A percentile compares a stretch with the other conserved stretches of the same genome.
Evolutionary conservation across 2,888 invertebrate species (phyloP).

Genomic region (Drosophila peninsularis): DNA sequence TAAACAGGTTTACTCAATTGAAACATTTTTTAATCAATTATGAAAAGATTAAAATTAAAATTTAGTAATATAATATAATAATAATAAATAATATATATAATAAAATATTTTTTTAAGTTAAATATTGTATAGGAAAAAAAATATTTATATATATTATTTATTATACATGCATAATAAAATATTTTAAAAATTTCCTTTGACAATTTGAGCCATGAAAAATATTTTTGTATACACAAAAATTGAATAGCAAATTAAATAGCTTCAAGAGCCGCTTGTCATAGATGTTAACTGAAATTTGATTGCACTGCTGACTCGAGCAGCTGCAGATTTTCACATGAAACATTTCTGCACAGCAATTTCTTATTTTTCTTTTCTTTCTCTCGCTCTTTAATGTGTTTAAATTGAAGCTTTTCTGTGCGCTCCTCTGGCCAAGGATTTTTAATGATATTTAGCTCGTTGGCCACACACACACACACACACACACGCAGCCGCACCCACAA

Average conservation of each 20-base stretch:
- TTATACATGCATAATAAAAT: neutral
- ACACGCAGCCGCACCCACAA: constrained; percentile 6
- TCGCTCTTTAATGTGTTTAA: constrained; percentile 11
- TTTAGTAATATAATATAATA: neutral
- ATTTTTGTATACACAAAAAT: neutral
- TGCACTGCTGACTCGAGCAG: neutral
- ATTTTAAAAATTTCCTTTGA: neutral
- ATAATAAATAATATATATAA: neutral
- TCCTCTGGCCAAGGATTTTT: constrained; percentile 42
- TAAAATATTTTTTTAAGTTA: neutral
- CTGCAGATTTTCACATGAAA: constrained; percentile 12
- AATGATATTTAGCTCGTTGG: constrained; percentile 35
- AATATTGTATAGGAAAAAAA: too few species aligned
- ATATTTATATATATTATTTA: too few species aligned
- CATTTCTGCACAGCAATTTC: neutral
- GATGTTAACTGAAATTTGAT: neutral
- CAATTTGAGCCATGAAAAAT: neutral
- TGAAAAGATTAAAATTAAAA: neutral
- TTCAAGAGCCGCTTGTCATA: neutral
- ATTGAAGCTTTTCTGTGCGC: constrained; percentile 7
- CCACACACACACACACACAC: neutral
- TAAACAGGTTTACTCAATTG: too few species aligned
- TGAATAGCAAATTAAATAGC: neutral
- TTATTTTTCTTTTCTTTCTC: neutral
- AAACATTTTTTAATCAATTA: too few species aligned